phyloP scores from a whole-genome alignment of 2,888 invertebrate genomes.

The Xestia rhomboidea region DNA sequence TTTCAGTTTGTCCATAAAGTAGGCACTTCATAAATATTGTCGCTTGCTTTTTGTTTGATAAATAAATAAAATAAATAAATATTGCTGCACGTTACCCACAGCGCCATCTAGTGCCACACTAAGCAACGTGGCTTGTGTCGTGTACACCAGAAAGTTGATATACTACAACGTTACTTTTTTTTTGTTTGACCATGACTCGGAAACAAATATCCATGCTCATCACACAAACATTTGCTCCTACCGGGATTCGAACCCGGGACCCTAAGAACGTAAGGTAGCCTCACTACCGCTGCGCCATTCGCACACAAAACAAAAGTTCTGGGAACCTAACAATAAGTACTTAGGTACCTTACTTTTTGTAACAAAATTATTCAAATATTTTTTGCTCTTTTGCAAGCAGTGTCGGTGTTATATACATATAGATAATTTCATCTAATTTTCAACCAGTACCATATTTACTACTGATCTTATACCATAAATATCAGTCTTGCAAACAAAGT shows the following conservation, averaged over 20 bases:
- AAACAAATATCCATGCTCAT: no score
- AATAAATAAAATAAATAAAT: no score
- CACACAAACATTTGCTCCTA: no score
- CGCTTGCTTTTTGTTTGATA: background rate
- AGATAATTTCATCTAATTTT: background rate
- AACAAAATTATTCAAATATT: background rate
- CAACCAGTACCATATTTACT: background rate
- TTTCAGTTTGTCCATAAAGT: background rate
- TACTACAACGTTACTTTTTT: no score
- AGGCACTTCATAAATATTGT: background rate
- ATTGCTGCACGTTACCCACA: no score
- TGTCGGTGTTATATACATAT: background rate
- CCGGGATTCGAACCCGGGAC: no score
- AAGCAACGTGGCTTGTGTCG: no score
- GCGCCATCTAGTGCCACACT: no score
- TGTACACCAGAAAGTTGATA: no score
- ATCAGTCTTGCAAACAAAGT: constrained; percentile 34
- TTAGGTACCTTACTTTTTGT: background rate
- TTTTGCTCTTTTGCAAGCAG: background rate
- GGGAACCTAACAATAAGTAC: background rate
- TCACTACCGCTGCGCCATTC: no score
- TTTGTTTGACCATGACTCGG: no score
- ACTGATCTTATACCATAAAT: constrained; percentile 15
- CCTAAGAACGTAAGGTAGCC: no score
- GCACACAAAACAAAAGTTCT: background rate